These are phyloP conservation scores for Cryptops parisi DNA, from an alignment of 2,888 invertebrate species.

Conservation along the genomic window DNA sequence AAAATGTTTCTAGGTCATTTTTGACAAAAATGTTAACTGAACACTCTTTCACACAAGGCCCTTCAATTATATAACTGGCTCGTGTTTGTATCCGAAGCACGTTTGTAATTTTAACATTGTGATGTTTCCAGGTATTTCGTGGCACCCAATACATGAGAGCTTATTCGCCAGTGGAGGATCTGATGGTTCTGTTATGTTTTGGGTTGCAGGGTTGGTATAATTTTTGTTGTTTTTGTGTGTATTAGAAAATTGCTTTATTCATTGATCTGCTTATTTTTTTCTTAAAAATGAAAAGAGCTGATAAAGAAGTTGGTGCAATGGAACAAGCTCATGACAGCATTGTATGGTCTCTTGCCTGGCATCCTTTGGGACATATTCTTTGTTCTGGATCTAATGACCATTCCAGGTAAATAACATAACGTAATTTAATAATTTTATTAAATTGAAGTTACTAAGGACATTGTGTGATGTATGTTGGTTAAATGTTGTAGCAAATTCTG, in stretches of 20 bases:
- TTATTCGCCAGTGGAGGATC: conserved; percentile 97
- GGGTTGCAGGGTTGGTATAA: conserved; percentile 77
- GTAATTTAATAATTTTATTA: no score
- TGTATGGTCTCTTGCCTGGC: conserved; percentile 99
- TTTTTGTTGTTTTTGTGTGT: background rate
- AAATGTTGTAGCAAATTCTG: conserved; percentile 60
- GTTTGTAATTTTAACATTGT: no score
- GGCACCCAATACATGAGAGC: conserved; percentile 98
- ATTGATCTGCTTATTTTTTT: background rate
- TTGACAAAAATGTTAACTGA: no score
- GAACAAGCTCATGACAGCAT: conserved; percentile 99
- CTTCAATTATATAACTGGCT: background rate
- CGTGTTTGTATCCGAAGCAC: no score
- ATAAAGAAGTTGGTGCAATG: conserved; percentile 95
- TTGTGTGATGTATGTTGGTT: background rate
- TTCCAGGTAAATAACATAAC: conserved; percentile 38
- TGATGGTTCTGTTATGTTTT: conserved; percentile 95
- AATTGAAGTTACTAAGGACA: no score
- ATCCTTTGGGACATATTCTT: conserved; percentile 95
- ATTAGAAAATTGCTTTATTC: background rate
- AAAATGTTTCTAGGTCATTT: no score
- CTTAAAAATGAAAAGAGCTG: conserved; percentile 45
- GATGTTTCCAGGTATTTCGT: no score
- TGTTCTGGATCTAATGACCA: conserved; percentile 99
- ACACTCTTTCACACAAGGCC: no score